Percentiles rank a stretch among this genome's conserved stretches.
These are phyloP conservation scores for Boulengerochromis microlepis DNA, from an alignment of 2,113 vertebrate genomes.

Conservation along the genomic window DNA sequence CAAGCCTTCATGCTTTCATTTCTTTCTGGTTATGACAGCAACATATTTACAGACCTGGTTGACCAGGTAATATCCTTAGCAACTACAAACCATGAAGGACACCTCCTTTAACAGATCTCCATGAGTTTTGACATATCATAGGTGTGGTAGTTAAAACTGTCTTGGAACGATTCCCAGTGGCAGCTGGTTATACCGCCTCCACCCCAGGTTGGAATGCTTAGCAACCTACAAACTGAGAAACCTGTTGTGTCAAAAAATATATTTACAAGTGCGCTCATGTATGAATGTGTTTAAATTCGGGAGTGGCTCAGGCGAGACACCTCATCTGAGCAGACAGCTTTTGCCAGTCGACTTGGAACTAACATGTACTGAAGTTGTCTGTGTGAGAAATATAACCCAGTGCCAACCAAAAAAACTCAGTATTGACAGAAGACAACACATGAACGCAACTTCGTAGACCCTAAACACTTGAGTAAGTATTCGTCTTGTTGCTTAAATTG, in stretches of 20 bases:
- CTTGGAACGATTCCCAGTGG: constrained; percentile 1
- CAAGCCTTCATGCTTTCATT: not conserved
- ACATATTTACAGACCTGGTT: not conserved
- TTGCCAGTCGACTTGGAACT: not conserved
- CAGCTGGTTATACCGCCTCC: not conserved
- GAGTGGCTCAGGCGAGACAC: constrained; percentile 19
- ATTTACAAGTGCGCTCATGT: not conserved
- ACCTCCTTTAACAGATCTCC: not conserved
- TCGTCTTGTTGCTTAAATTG: not conserved
- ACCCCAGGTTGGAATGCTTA: constrained; percentile 39
- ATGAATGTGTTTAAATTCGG: not conserved
- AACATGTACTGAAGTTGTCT: not conserved
- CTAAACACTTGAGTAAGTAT: constrained; percentile 22
- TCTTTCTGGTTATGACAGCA: not conserved
- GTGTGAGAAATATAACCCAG: not conserved
- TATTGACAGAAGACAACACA: not conserved
- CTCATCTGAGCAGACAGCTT: not conserved
- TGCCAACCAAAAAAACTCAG: not conserved
- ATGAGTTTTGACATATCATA: not conserved
- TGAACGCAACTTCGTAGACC: not conserved
- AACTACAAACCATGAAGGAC: not conserved
- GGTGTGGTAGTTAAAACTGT: constrained; percentile 10
- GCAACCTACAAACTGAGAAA: constrained; percentile 22
- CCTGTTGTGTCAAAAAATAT: constrained; percentile 9
- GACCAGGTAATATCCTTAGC: not conserved